Percentiles rank a stretch among this genome's conserved stretches.
phyloP scores from a whole-genome alignment of 2,113 vertebrate species.

The Scytalopus superciliaris region DNA sequence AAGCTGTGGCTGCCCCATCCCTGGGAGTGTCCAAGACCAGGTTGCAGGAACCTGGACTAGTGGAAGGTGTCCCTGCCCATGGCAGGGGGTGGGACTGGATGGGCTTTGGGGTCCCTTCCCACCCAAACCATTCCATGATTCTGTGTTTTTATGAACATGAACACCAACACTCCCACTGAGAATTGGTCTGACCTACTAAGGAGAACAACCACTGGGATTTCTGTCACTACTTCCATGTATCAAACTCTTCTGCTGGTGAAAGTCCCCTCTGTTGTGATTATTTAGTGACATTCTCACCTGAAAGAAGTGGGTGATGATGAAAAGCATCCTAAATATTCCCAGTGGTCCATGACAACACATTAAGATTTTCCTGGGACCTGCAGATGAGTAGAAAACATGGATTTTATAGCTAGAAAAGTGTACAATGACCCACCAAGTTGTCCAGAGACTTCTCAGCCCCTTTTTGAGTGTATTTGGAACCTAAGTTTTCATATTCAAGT shows the following conservation, averaged over 20 bases:
- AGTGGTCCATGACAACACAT: too few species aligned
- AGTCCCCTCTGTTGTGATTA: background rate
- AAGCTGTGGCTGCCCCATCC: background rate
- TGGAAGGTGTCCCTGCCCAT: background rate
- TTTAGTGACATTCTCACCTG: background rate
- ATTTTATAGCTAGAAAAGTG: background rate
- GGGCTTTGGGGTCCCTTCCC: background rate
- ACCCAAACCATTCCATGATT: background rate
- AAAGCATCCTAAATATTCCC: background rate
- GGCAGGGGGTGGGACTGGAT: too few species aligned
- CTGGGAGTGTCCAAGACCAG: background rate
- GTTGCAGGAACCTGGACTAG: rapidly evolving
- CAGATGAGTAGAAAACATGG: rapidly evolving
- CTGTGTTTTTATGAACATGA: background rate
- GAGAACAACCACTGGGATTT: background rate
- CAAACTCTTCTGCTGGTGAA: background rate
- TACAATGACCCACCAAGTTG: background rate
- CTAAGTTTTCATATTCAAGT: background rate
- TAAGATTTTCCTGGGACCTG: background rate
- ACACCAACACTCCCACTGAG: background rate
- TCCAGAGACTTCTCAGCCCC: background rate
- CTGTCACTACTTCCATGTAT: background rate
- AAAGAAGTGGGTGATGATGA: rapidly evolving
- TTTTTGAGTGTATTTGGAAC: background rate
- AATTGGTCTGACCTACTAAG: rapidly evolving